Percentiles rank a stretch among this genome's conserved stretches.
Evolutionary conservation across 2,888 invertebrate species (phyloP).

Genomic region (Stictocephala bisonia): DNA sequence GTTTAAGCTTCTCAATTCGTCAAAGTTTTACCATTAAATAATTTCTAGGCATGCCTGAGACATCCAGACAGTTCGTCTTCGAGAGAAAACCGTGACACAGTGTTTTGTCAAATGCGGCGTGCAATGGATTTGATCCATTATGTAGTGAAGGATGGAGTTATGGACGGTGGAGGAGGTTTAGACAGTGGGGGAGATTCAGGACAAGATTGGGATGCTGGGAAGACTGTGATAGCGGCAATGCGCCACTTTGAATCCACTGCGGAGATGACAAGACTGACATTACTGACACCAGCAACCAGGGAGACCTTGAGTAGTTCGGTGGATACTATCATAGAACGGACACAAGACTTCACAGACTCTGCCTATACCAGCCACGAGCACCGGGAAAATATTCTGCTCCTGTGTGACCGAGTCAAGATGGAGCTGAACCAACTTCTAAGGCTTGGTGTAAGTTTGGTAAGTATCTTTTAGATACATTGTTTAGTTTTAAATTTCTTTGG

Average conservation of each 20-base stretch:
- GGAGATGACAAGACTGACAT: conserved; percentile 86
- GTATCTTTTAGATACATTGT: too few species aligned
- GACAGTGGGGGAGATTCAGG: conserved; percentile 64
- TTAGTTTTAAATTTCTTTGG: too few species aligned
- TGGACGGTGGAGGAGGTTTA: conserved; percentile 65
- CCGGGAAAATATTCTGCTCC: conserved; percentile 88
- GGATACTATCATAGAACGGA: conserved; percentile 92
- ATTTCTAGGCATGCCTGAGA: conserved; percentile 84
- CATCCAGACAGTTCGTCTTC: conserved; percentile 95
- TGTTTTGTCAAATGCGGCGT: conserved; percentile 97
- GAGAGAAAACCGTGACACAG: conserved; percentile 95
- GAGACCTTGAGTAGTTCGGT: conserved; percentile 88
- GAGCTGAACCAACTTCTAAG: conserved; percentile 92
- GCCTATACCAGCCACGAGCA: conserved; percentile 98
- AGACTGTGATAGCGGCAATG: conserved; percentile 84
- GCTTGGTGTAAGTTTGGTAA: conserved; percentile 85
- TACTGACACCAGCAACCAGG: conserved; percentile 72
- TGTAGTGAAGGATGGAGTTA: conserved; percentile 96
- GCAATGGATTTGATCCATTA: conserved; percentile 98
- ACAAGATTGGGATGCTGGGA: conserved; percentile 73
- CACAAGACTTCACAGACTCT: conserved; percentile 99
- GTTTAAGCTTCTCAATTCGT: too few species aligned
- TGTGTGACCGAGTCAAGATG: conserved; percentile 87
- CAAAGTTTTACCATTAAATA: too few species aligned
- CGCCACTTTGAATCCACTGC: conserved; percentile 88